These are phyloP conservation scores for Diploptera punctata DNA, from an alignment of 2,888 invertebrate genomes.

Conservation along the genomic window DNA sequence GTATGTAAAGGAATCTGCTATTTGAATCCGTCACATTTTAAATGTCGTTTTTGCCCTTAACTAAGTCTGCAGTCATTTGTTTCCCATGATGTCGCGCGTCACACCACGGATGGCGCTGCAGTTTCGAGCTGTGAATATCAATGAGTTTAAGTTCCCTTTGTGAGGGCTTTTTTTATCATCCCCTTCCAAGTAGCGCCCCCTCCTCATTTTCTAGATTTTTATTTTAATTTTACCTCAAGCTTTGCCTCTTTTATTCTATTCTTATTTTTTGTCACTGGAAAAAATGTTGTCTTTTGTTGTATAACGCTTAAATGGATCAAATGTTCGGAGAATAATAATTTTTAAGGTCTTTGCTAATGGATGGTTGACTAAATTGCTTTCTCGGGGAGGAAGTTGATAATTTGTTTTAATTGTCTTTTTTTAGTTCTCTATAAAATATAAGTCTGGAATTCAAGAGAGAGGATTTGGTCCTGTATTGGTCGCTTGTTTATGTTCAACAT, in stretches of 20 bases:
- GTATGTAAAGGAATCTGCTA: too few species aligned
- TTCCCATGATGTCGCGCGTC: conserved; percentile 28
- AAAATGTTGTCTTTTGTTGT: background rate
- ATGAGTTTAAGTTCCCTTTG: conserved; percentile 22
- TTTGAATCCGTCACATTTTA: too few species aligned
- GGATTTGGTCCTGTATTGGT: background rate
- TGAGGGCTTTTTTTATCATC: background rate
- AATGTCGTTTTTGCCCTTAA: conserved; percentile 10
- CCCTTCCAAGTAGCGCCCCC: background rate
- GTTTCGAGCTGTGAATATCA: conserved; percentile 23
- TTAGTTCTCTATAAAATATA: background rate
- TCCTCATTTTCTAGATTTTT: background rate
- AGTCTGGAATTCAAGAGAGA: background rate
- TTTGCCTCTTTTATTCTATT: too few species aligned
- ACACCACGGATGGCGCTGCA: conserved; percentile 10
- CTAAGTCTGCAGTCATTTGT: conserved; percentile 1
- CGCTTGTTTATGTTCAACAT: background rate
- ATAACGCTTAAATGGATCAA: background rate
- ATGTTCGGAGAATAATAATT: background rate
- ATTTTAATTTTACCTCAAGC: background rate
- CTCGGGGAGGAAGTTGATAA: background rate
- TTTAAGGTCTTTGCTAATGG: background rate
- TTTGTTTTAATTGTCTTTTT: background rate
- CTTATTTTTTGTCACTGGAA: too few species aligned
- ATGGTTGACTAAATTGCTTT: background rate